Evolutionary conservation across 2,888 invertebrate genomes (phyloP).

Genomic region (Parochlus steinenii): DNA sequence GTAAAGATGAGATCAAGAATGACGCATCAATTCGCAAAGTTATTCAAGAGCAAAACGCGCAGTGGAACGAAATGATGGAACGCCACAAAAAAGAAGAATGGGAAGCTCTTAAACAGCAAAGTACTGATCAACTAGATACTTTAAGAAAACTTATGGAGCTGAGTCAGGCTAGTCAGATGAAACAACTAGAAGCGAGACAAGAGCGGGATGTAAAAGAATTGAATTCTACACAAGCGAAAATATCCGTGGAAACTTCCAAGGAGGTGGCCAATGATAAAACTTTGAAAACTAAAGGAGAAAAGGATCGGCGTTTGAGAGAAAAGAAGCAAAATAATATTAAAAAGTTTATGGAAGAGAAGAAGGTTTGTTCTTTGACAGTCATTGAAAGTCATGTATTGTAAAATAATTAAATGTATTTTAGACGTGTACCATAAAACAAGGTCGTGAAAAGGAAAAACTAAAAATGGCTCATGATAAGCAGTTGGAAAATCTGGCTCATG

Average conservation of each 20-base stretch:
- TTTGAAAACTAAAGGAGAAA: conserved; percentile 90
- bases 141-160: conserved; percentile 63
- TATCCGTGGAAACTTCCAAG: conserved; percentile 92
- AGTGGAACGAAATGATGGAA: conserved; percentile 86
- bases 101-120: conserved; percentile 60
- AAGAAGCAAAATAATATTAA: conserved; percentile 97
- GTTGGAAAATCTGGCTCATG: conserved; percentile 72
- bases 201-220: conserved; percentile 90
- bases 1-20: conserved; percentile 63
- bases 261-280: conserved; percentile 93
- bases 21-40: conserved; percentile 65
- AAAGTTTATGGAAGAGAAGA: conserved; percentile 90
- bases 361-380: conserved; percentile 29
- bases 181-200: conserved; percentile 77
- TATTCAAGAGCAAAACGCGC: conserved; percentile 81
- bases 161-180: conserved; percentile 70
- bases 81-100: conserved; percentile 69
- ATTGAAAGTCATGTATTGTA: not conserved
- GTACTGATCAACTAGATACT: conserved; percentile 66
- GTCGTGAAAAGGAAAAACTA: conserved; percentile 80
- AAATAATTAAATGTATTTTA: conserved; percentile 20
- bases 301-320: conserved; percentile 81
- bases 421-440: conserved; percentile 74
- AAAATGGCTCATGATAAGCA: conserved; percentile 86
- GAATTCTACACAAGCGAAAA: conserved; percentile 86